A percentile compares a stretch with the other conserved stretches of the same genome.
phyloP scores from a whole-genome alignment of 2,113 vertebrate species.

The Mirza zaza region DNA sequence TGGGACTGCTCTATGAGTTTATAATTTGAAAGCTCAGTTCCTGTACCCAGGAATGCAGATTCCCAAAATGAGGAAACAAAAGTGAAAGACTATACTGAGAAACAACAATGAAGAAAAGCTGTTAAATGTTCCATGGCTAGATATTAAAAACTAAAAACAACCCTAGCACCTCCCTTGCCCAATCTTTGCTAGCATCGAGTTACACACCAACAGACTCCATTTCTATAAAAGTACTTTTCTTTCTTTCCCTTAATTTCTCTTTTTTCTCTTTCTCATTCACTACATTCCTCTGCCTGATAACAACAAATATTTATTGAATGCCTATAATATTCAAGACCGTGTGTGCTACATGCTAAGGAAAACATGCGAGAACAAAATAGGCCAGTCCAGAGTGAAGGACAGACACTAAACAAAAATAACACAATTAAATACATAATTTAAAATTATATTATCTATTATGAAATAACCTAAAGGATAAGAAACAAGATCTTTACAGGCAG shows the following conservation, averaged over 20 bases:
- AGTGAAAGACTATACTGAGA: slow-evolving; percentile 20
- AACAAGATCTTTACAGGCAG: background rate
- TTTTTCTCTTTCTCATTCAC: slow-evolving; percentile 54
- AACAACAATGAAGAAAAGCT: background rate
- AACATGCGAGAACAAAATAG: slow-evolving; percentile 28
- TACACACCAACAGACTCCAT: slow-evolving; percentile 44
- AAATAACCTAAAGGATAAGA: background rate
- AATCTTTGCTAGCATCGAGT: background rate
- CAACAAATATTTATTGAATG: slow-evolving; percentile 65
- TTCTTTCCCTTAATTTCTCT: slow-evolving; percentile 57
- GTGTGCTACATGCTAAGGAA: slow-evolving; percentile 3
- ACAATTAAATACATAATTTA: slow-evolving; percentile 17
- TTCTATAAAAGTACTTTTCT: slow-evolving; percentile 53
- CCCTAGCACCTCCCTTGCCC: background rate
- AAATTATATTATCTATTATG: background rate
- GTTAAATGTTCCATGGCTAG: background rate
- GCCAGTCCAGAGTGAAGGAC: background rate
- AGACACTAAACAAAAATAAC: background rate
- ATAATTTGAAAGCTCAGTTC: background rate
- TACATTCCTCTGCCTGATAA: slow-evolving; percentile 14
- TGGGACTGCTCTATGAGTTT: background rate
- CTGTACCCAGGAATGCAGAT: slow-evolving; percentile 14
- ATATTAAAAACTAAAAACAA: background rate
- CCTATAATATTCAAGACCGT: background rate
- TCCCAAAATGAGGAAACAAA: slow-evolving; percentile 30